Base-by-base conservation (phyloP, 2,113 vertebrate genomes). In the Oreotrochilus melanogaster region DNA sequence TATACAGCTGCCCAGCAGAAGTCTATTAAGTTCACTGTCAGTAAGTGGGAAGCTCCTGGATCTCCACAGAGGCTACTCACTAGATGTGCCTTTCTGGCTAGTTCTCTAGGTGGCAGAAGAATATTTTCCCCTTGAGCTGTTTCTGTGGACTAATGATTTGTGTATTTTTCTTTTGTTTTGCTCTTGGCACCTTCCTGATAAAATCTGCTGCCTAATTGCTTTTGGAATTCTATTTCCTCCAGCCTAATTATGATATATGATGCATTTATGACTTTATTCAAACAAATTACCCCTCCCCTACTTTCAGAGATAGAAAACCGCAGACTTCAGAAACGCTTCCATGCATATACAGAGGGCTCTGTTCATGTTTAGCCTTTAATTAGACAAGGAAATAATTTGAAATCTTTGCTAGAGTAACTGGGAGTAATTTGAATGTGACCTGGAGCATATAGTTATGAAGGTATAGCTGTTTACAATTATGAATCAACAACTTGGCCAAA, bases 171-270 rank as follows among this genome's bases (percentile, higher is more conserved):
- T 76, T 90, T 86, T 92, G 64, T 94, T 96, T 95, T 87, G 54
- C 56, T 74, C 33, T 53, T 96, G 89, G 86, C 86, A 86, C 19
- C 24, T 88, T 88, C 19, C 51, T 2, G 71, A 73, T 90, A 92
- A 76, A 94, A 93, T 88, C 62, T 75, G 48, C 83, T 92, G 85
- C 92, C 95, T 76, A 93, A 89, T 95, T 95, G 74, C 78, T 88
- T 87, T 91, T 39, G 64, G 88, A 89, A 86, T 95, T 94, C 21
- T 72, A 33, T 93, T 85, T 50, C 25, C 42, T 56, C 35, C 21
- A 17, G 47, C 18, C 66, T 85, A 75, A 80, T 82, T 35, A 69
- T 79, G 65, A 83, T 80, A 45, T 60, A 58, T 48, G 65, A 54
- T 67, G 75, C 33, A 57, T 66, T 83, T 88, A 74, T 80, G 39